phyloP scores from a whole-genome alignment of 2,888 invertebrate genomes.

The Byasa hedistus region DNA sequence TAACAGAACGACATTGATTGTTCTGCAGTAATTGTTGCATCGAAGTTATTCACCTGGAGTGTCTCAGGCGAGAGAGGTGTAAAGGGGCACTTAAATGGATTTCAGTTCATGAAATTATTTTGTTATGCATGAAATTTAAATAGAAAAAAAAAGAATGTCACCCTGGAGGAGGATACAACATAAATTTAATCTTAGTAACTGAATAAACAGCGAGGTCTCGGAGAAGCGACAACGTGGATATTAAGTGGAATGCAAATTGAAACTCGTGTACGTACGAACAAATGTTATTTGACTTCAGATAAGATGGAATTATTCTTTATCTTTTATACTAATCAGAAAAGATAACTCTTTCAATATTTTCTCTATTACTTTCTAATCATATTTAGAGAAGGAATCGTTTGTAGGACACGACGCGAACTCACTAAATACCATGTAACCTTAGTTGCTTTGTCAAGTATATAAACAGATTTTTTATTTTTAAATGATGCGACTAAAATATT shows the following conservation, averaged over 20 bases:
- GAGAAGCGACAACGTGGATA: constrained; percentile 5
- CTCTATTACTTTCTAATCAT: too few relatives aligned
- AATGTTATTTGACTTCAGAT: constrained; percentile 7
- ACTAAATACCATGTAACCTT: too few relatives aligned
- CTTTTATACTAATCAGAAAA: background rate
- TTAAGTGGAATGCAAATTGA: constrained; percentile 25
- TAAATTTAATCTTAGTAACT: constrained; percentile 25
- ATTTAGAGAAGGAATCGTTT: too few relatives aligned
- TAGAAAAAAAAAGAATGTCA: constrained; percentile 8
- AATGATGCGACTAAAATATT: too few relatives aligned
- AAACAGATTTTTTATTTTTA: too few relatives aligned
- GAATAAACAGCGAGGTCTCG: constrained; percentile 12
- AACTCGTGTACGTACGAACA: constrained; percentile 12
- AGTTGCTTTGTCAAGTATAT: too few relatives aligned
- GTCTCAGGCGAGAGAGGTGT: background rate
- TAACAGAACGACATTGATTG: too few relatives aligned
- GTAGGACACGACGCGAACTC: too few relatives aligned
- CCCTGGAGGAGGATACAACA: constrained; percentile 7
- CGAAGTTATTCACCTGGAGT: too few relatives aligned
- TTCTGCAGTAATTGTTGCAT: too few relatives aligned
- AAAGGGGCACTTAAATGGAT: background rate
- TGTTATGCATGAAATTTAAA: constrained; percentile 10
- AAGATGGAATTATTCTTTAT: background rate
- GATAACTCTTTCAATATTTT: too few relatives aligned
- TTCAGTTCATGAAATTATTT: constrained; percentile 5